Conservation (phyloP, 2,113 vertebrate genomes). For the Mohoua ochrocephala region DNA sequence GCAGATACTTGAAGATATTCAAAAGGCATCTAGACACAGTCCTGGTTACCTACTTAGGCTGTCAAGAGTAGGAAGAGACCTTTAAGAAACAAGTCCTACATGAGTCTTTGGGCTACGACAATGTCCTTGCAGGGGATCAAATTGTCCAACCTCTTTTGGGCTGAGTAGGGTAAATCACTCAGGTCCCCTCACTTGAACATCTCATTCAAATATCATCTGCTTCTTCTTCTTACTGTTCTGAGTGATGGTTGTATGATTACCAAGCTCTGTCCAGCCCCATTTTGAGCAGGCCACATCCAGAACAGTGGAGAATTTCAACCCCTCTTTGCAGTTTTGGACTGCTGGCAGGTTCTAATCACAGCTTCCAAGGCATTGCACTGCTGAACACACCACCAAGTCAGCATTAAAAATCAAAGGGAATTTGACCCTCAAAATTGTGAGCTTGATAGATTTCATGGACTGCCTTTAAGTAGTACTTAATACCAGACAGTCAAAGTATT, state of each 20-base stretch:
- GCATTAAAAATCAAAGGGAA: not conserved
- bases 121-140: not conserved
- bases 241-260: not conserved
- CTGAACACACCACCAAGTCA: not conserved
- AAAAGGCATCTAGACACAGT: not conserved
- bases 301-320: not conserved
- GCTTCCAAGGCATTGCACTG: not conserved
- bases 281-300: not conserved
- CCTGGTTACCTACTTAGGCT: not conserved
- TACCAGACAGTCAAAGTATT: not conserved
- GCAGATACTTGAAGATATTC: not conserved
- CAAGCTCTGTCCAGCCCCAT: not conserved
- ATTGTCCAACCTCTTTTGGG: not conserved
- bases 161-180: not conserved
- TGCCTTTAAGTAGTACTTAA: not conserved
- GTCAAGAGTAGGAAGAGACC: not conserved
- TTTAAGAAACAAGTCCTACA: not conserved
- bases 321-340: not conserved
- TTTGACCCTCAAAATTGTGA: not conserved
- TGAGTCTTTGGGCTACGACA: not conserved
- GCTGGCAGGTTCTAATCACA: not conserved
- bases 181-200: not conserved
- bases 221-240: not conserved
- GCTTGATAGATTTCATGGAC: not conserved
- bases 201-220: not conserved